Base-by-base conservation (phyloP, 2,113 vertebrate genomes). In the Thomomys bottae region DNA sequence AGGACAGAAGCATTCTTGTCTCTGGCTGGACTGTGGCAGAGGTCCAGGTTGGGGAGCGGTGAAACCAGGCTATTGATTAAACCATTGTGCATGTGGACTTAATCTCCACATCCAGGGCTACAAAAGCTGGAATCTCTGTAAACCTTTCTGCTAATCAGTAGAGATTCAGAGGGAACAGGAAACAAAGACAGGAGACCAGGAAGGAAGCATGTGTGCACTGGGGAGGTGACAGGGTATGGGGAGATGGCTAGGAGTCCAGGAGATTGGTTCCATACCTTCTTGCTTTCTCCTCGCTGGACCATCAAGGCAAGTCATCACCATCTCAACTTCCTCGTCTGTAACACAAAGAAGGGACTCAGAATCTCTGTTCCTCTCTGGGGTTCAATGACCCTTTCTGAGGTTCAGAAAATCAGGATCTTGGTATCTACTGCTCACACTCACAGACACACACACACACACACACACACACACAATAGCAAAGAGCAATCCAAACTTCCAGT, bases 1-100 rank as follows among this genome's bases (percentile, higher is more conserved):
- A 86, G 88, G 61, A 63, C 21, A 54, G 40, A 5, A 36, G 54
- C 24, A 24, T 76, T 59, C 73, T 88, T 8, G 11, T 66, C 42
- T 91, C 49, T 66, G 68, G 14, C 70, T 54, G 7, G 38, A 38
- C 17, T 2, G 0, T 80, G 80, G 92, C 86, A 12, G 80, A 73
- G 67, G 49, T 84, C 80, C 90, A 83, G 71, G 66, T 2, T n/a
- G 20, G 40, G 59, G 54, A 83, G 28, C 6, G 8, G 54, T 6
- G 14, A 24, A 83, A 63, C 30, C 68, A 42, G 66, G 89, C 84
- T 86, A n/a, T 34, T 66, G 88, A 94, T 75, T 92, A 88, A 91
- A 79, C 34, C 34, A 88, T 68, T 80, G 63, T 28, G 64, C 38
- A 20, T 70, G 61, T 72, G 79, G 34, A 45, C 89, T 94, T 93